A percentile compares a stretch with the other conserved stretches of the same genome.
Evolutionary conservation across 2,113 vertebrate genomes (phyloP).

Genomic region (Microtus montanus): DNA sequence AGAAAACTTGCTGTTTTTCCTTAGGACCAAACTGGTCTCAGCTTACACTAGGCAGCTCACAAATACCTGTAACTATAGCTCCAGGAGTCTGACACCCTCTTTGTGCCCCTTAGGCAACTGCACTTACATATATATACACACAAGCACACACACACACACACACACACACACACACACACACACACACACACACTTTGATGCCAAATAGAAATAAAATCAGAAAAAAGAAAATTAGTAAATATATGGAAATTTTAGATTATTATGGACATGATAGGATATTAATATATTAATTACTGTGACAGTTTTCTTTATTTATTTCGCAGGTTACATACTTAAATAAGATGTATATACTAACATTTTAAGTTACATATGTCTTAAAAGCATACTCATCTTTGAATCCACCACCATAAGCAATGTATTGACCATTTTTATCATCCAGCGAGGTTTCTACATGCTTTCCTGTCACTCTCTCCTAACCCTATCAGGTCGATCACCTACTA

Average conservation of each 20-base stretch:
- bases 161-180: neutral
- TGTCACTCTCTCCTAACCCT: accelerated
- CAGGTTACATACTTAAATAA: neutral
- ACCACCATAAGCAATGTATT: neutral
- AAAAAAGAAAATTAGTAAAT: neutral
- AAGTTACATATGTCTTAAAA: neutral
- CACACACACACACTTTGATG: neutral
- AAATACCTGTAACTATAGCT: neutral
- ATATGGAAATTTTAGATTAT: neutral
- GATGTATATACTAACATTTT: neutral
- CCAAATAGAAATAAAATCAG: neutral
- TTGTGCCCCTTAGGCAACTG: neutral
- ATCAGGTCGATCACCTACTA: neutral
- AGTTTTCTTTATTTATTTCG: neutral
- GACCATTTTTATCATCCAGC: neutral
- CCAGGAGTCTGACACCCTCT: neutral
- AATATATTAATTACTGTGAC: neutral
- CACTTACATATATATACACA: neutral
- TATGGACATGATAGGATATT: neutral
- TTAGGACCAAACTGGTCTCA: neutral
- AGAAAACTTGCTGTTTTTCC: neutral
- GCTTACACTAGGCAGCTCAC: neutral
- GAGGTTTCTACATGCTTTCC: accelerated
- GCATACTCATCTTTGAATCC: neutral
- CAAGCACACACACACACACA: neutral